phyloP scores from a whole-genome alignment of 1,140 invertebrate genomes.

The Caenorhabditis inopinata region DNA sequence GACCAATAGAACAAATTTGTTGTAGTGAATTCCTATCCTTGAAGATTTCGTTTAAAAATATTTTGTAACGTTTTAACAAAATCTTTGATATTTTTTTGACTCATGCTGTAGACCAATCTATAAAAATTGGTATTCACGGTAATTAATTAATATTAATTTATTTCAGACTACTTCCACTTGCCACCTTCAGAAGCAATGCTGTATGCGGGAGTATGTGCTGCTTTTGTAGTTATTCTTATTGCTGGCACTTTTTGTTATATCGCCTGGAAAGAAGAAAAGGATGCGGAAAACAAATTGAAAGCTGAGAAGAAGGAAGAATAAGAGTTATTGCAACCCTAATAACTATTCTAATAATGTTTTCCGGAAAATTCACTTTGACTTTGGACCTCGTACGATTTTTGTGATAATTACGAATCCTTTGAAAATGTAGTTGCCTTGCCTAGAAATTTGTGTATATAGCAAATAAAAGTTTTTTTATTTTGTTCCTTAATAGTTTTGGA shows the following conservation, averaged over 20 bases:
- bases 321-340: not conserved
- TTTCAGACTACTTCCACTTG: conserved; percentile 35
- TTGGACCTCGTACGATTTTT: not conserved
- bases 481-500: not conserved
- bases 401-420: not conserved
- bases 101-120: no score
- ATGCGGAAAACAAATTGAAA: conserved; percentile 39
- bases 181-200: conserved; percentile 37
- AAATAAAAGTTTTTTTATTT: not conserved
- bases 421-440: not conserved
- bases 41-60: no score
- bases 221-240: conserved; percentile 33
- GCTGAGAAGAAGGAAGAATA: conserved; percentile 41
- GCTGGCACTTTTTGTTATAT: conserved; percentile 39
- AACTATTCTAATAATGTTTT: not conserved
- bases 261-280: conserved; percentile 45
- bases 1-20: no score
- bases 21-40: no score
- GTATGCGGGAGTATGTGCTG: conserved; percentile 43
- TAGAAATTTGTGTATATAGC: not conserved
- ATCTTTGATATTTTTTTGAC: no score
- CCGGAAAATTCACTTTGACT: not conserved
- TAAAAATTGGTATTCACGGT: no score
- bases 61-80: no score
- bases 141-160: conserved; percentile 18